Conservation (phyloP, 2,888 invertebrate genomes). For the Palloptera scutellata region DNA sequence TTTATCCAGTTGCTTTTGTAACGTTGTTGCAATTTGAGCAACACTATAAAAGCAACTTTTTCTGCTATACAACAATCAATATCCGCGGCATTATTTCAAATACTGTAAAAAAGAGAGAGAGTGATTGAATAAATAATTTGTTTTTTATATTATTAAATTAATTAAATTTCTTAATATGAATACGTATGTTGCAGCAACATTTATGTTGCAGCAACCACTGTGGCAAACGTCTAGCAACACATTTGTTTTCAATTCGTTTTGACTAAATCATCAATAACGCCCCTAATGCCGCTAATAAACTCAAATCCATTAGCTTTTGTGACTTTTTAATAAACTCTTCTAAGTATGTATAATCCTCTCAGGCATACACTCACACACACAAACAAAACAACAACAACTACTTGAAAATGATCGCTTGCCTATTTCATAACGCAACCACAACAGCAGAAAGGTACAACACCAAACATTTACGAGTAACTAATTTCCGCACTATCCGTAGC, state of each 20-base stretch:
- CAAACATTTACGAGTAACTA: conserved; percentile 1
- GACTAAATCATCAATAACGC: background rate
- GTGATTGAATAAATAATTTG: no score
- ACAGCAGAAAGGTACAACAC: background rate
- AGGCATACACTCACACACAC: background rate
- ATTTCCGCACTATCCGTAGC: conserved; percentile 23
- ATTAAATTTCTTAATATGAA: no score
- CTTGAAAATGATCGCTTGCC: background rate
- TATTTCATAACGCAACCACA: background rate
- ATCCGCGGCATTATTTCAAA: no score
- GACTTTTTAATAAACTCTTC: conserved; percentile 30
- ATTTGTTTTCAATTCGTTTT: no score
- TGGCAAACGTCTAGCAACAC: no score
- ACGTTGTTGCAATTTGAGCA: conserved; percentile 14
- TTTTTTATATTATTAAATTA: conserved; percentile 20
- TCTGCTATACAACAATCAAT: no score
- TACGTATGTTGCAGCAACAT: background rate
- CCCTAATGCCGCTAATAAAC: conserved; percentile 19
- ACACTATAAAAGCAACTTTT: no score
- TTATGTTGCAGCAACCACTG: background rate
- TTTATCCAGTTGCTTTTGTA: conserved; percentile 4
- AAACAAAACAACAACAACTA: background rate
- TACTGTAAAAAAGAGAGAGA: no score
- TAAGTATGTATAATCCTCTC: background rate
- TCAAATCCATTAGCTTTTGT: conserved; percentile 28